phyloP scores from a whole-genome alignment of 1,140 invertebrate species.

The Caerostris darwini region DNA sequence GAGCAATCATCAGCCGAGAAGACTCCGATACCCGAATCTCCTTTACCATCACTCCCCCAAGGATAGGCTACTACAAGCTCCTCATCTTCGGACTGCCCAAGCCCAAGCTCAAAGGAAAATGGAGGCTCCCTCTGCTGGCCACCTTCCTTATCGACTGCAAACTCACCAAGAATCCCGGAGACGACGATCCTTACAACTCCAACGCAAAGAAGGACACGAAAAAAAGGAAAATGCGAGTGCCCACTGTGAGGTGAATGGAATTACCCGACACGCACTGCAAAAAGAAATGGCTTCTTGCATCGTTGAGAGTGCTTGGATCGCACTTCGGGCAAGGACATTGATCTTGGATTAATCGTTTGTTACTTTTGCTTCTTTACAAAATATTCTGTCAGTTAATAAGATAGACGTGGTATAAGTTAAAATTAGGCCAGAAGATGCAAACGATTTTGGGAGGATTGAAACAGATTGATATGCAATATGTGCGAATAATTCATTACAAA shows the following conservation, averaged over 20 bases:
- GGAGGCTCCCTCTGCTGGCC: constrained; percentile 80
- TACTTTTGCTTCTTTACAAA: not conserved
- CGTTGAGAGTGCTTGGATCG: constrained; percentile 32
- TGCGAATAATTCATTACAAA: too few species aligned
- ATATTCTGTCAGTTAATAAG: too few species aligned
- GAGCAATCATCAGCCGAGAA: constrained; percentile 79
- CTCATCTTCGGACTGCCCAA: constrained; percentile 81
- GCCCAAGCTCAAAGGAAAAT: constrained; percentile 81
- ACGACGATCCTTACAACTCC: constrained; percentile 78
- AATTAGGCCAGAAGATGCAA: too few species aligned
- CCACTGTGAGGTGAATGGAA: constrained; percentile 58
- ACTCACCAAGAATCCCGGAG: constrained; percentile 79
- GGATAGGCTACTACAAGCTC: constrained; percentile 81
- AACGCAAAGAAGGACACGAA: constrained; percentile 51
- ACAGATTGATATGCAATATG: too few species aligned
- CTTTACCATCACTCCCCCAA: constrained; percentile 80
- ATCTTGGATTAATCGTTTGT: not conserved
- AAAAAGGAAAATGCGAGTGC: constrained; percentile 63
- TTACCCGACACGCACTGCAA: not conserved
- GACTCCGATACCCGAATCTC: constrained; percentile 80
- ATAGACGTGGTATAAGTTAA: too few species aligned
- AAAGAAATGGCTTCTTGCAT: not conserved
- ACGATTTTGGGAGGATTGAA: too few species aligned
- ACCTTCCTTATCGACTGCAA: constrained; percentile 81
- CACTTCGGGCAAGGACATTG: not conserved